Evolutionary conservation across 1,140 invertebrate species (phyloP), one percentile per base, ranked within the genome.

Genomic region (Cydia splendana): DNA sequence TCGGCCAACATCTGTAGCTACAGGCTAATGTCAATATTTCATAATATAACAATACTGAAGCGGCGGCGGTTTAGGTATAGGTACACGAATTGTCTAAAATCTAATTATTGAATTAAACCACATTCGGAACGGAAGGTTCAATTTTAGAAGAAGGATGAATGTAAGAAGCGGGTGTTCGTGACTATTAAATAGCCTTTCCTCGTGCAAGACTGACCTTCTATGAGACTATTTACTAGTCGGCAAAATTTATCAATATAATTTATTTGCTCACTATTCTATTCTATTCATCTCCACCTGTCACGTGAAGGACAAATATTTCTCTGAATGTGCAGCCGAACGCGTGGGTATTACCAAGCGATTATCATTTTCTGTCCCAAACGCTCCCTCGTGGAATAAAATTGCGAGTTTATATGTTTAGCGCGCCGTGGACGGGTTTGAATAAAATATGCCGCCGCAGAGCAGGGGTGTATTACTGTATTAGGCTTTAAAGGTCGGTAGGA

Each of bases 361-460:
- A 71, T 38, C 67, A 69, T 69, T 69, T 42, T 71, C 67, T 71
- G 67, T 42, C 67, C 34, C 67, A 69, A 69, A 69, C 15, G 65
- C 65, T n/a, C 67, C 18, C 67, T 18, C 18, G 67, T n/a, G 15
- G 34, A 42, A 71, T 71, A 71, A 45, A 71, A 71, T 45, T 71
- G 67, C 15, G 30, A 38, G 67, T 71, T 71, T 42, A 71, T 71
- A 71, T 71, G 67, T 71, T 71, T 71, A 71, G 67, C 67, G 67
- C 67, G 13, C 7, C 67, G 67, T 38, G 30, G 67, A 71, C 67
- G n/a, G 67, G 38, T n/a, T 71, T 71, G 38, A 71, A 71, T 71
- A 71, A 71, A 71, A 71, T 71, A 71, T 71, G n/a, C 30, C n/a
- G 9, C 67, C 67, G 67, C 67, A 71, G 65, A 7, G 30, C 24